phyloP scores from a whole-genome alignment of 2,888 invertebrate genomes.

The Heliconius ethilla region DNA sequence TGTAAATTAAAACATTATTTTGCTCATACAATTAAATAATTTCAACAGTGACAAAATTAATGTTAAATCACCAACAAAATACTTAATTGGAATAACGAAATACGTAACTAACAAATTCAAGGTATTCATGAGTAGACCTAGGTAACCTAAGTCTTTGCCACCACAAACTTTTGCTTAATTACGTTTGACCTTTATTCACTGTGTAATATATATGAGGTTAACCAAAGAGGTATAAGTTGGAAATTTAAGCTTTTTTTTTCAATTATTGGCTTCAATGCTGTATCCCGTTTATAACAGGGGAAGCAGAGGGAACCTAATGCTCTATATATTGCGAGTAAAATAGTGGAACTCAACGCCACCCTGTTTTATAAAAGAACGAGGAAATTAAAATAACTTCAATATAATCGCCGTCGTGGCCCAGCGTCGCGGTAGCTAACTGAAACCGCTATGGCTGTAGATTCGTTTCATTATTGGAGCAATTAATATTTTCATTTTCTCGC shows the following conservation, averaged over 20 bases:
- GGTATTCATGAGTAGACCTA: slow-evolving; percentile 7
- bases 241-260: background rate
- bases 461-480: no score
- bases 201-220: background rate
- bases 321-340: no score
- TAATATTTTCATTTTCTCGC: no score
- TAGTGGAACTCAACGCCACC: no score
- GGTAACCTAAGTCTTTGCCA: slow-evolving; percentile 3
- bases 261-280: no score
- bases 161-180: slow-evolving; percentile 13
- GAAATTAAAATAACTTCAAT: no score
- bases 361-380: no score
- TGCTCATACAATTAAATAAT: background rate
- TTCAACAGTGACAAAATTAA: background rate
- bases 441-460: no score
- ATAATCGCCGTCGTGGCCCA: no score
- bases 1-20: background rate
- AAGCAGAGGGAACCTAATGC: background rate
- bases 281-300: no score
- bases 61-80: background rate
- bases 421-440: no score
- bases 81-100: background rate
- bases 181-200: slow-evolving; percentile 21
- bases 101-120: background rate
- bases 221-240: background rate